Conservation (phyloP, 2,797 vertebrate species). For the Meriones psammophilus region DNA sequence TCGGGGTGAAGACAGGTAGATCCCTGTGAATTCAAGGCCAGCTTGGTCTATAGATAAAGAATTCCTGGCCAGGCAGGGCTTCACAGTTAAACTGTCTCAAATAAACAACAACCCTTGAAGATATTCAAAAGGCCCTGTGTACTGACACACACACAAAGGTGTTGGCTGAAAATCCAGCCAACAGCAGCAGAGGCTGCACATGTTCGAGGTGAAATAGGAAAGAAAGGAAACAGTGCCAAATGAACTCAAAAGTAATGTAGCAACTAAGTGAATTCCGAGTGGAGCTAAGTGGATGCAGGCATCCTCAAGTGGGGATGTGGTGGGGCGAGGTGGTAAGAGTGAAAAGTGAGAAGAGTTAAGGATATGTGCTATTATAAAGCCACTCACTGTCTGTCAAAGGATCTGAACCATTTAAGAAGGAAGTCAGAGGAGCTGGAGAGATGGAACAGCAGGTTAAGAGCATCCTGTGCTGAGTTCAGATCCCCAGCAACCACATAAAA, state of each 20-base stretch:
- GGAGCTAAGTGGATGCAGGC: not conserved
- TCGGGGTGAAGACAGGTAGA: not conserved
- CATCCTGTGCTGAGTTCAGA: not conserved
- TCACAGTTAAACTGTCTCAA: not conserved
- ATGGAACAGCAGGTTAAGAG: not conserved
- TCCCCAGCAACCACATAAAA: not conserved
- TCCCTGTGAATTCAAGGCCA: not conserved
- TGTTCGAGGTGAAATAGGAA: not conserved
- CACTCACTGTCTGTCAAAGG: constrained; percentile 9
- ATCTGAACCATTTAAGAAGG: not conserved
- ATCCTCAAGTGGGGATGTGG: not conserved
- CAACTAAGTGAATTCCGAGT: constrained; percentile 42
- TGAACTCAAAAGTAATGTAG: constrained; percentile 51
- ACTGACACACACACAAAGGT: not conserved
- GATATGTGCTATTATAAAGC: rapidly evolving
- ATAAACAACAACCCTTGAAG: constrained; percentile 15
- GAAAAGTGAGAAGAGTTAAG: not conserved
- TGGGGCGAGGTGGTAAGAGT: not conserved
- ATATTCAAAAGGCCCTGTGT: constrained; percentile 24
- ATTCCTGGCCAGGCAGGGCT: not conserved
- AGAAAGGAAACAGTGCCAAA: constrained; percentile 50
- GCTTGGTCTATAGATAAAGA: not conserved
- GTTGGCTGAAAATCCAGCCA: constrained; percentile 1
- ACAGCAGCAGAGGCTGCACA: not conserved
- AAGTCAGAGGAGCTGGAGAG: not conserved